Evolutionary conservation across 2,888 invertebrate species (phyloP).

Genomic region (Criorhina ranunculi): DNA sequence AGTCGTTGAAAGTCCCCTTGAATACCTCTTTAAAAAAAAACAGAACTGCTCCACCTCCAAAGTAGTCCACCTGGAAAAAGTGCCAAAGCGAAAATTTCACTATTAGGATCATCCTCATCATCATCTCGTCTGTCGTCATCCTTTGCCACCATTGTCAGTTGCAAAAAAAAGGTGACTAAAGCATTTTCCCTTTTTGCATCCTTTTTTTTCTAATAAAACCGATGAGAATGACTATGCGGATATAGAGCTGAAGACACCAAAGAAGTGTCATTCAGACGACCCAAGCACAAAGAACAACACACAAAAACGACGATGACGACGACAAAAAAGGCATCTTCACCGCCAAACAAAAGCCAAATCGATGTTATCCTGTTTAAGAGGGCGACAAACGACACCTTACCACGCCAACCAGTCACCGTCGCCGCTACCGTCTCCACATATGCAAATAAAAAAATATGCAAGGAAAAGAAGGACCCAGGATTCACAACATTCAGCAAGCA

Average conservation of each 20-base stretch:
- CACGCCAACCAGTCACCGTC: neutral
- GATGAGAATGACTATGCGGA: conserved; percentile 11
- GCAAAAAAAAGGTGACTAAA: conserved; percentile 38
- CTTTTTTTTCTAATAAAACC: conserved; percentile 1
- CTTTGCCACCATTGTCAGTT: conserved; percentile 51
- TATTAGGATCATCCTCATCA: conserved; percentile 36
- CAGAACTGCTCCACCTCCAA: neutral
- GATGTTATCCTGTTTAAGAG: conserved; percentile 44
- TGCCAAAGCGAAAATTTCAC: conserved; percentile 31
- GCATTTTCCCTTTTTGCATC: neutral
- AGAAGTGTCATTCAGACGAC: conserved; percentile 19
- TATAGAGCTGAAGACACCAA: conserved; percentile 13
- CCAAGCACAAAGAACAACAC: conserved; percentile 21
- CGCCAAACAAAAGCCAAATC: conserved; percentile 30
- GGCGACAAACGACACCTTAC: conserved; percentile 3
- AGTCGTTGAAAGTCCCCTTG: neutral
- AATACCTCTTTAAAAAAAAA: neutral
- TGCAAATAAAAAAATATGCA: neutral
- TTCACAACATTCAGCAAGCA: conserved; percentile 36
- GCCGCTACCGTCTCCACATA: neutral
- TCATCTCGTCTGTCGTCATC: conserved; percentile 34
- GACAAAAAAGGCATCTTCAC: conserved; percentile 4
- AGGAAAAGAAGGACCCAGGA: conserved; percentile 22
- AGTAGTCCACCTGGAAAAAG: conserved; percentile 1
- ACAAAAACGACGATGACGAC: neutral